These are phyloP conservation scores for Drosophila acutilabella DNA, from an alignment of 2,888 invertebrate species.

Conservation along the genomic window DNA sequence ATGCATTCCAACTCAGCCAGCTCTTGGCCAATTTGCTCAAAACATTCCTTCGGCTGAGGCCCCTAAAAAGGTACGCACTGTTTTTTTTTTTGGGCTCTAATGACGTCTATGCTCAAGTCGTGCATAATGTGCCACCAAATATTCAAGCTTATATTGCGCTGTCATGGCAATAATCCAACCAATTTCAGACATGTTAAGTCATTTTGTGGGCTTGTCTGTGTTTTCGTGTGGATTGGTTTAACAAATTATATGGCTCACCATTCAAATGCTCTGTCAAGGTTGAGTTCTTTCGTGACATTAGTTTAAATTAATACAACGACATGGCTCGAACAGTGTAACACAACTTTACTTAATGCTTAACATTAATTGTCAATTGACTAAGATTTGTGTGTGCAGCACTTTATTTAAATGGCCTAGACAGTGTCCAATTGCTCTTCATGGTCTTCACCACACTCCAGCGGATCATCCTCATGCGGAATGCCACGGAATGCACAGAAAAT, in stretches of 20 bases:
- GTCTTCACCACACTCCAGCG: neutral
- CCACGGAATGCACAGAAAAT: conserved; percentile 60
- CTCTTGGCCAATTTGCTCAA: conserved; percentile 50
- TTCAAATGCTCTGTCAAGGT: conserved; percentile 52
- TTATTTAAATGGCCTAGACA: conserved; percentile 15
- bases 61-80: conserved; percentile 28
- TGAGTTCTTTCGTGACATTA: conserved; percentile 44
- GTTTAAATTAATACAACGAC: conserved; percentile 71
- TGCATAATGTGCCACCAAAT: conserved; percentile 40
- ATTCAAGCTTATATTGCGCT: conserved; percentile 36
- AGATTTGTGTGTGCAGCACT: conserved; percentile 1
- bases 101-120: conserved; percentile 65
- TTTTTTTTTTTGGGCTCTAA: conserved; percentile 56
- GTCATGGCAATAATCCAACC: conserved; percentile 71
- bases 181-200: conserved; percentile 73
- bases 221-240: conserved; percentile 27
- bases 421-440: neutral
- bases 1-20: conserved; percentile 32
- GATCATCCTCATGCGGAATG: conserved; percentile 19
- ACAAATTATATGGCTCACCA: conserved; percentile 63
- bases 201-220: conserved; percentile 51
- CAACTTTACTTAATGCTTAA: conserved; percentile 14
- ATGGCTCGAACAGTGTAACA: conserved; percentile 27
- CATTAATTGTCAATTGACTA: conserved; percentile 21
- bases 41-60: conserved; percentile 28